Conservation (phyloP, 2,797 vertebrate genomes). For the Tarsius wallacei region DNA sequence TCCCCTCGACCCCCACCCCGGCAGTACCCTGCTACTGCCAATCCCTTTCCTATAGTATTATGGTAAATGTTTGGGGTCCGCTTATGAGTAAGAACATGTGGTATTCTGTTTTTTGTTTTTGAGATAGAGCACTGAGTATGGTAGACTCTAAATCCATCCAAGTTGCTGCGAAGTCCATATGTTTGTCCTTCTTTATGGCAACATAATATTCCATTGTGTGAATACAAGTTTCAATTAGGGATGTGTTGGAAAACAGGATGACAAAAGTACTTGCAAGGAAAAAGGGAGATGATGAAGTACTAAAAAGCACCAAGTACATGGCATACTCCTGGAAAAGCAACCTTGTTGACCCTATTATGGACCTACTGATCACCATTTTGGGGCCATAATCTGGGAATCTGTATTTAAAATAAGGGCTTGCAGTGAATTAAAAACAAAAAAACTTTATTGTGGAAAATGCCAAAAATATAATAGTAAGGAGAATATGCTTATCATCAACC, state of each 20-base stretch:
- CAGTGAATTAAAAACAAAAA: neutral
- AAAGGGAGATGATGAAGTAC: neutral
- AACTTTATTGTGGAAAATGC: neutral
- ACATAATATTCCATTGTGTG: too few species aligned
- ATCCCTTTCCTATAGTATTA: too few species aligned
- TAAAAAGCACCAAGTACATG: neutral
- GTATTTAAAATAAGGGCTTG: neutral
- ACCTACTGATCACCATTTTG: neutral
- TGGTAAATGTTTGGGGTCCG: too few species aligned
- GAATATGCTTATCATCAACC: neutral
- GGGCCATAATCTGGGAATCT: neutral
- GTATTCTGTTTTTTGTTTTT: too few species aligned
- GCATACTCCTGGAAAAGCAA: conserved; percentile 19
- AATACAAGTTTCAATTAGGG: neutral
- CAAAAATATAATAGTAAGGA: conserved; percentile 40
- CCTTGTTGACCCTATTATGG: neutral
- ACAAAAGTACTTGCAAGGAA: conserved; percentile 12
- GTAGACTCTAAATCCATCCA: too few species aligned
- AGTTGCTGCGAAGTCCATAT: too few species aligned
- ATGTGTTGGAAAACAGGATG: neutral
- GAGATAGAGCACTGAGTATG: too few species aligned
- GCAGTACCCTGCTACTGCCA: too few species aligned
- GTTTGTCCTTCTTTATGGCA: too few species aligned
- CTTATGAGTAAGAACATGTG: too few species aligned
- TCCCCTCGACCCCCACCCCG: too few species aligned